Base-by-base conservation (phyloP, 2,888 invertebrate genomes). In the Drosophila sordidula region DNA sequence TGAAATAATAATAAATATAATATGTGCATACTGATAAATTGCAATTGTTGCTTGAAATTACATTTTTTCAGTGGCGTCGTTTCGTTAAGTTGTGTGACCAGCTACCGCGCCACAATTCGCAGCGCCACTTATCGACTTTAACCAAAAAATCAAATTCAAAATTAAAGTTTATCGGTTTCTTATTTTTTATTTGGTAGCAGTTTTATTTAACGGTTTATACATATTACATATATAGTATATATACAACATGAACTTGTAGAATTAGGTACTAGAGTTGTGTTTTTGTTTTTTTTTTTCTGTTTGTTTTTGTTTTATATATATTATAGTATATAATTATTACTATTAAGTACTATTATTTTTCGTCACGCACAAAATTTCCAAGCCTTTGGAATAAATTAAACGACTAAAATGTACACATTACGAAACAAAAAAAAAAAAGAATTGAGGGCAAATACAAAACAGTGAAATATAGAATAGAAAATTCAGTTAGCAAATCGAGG, bases 321-420 rank as follows among this genome's bases (percentile, higher is more conserved):
- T 75, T 57, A 46, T 72, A 18, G 57, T 56, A 59, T 73, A 74
- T 87, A 84, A 89, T 80, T 82, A 82, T 71, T 63, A 56, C 86
- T 89, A 89, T 81, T 78, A 84, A 87, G 80, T 75, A 89, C 88
- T 84, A 89, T 72, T 70, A 44, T 57, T 56, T 84, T 70, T 83
- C 63, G 87, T 75, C 87, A 86, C 87, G 73, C 76, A 83, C 76
- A 80, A 72, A 70, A 70, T 81, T 84, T 84, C 83, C 83, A 89
- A 84, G 70, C 75, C 82, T 81, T 87, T 89, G 82, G 70, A 89
- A 89, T 89, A 84, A 84, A 89, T 84, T 87, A 84, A 85, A 89
- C 75, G 88, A 84, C 83, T 84, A 84, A 89, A 84, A 84, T 84
- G 89, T 84, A 89, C 85, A 89, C 83, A 85, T 75, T 75, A 84